These are phyloP conservation scores for Lochmaea capreae DNA, from an alignment of 2,888 invertebrate species.

Conservation along the genomic window DNA sequence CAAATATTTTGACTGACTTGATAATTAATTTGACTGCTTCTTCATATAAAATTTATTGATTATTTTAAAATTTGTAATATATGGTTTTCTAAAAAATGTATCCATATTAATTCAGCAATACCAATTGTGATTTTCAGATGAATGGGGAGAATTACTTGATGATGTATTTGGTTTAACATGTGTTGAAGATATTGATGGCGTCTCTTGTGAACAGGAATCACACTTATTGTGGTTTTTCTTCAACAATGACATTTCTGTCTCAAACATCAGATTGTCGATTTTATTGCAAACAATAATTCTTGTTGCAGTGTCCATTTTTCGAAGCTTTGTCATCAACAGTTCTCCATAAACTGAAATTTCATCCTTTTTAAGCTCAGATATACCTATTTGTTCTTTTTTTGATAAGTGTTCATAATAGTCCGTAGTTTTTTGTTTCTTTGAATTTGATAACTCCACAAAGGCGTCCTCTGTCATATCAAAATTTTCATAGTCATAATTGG, in stretches of 20 bases:
- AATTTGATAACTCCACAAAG: neutral
- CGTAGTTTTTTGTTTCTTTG: neutral
- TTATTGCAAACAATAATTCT: slow-evolving; percentile 38
- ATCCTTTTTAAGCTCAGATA: slow-evolving; percentile 19
- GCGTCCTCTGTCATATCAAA: neutral
- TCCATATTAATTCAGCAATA: too few species aligned
- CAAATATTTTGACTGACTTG: too few species aligned
- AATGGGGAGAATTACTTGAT: slow-evolving; percentile 6
- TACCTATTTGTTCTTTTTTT: neutral
- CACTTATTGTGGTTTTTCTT: neutral
- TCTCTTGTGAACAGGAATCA: neutral
- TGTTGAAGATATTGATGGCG: neutral
- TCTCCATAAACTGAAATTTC: slow-evolving; percentile 37
- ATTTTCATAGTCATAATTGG: neutral
- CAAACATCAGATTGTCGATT: slow-evolving; percentile 42
- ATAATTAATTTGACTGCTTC: too few species aligned
- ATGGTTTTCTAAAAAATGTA: too few species aligned
- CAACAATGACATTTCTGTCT: slow-evolving; percentile 31
- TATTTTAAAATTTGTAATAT: too few species aligned
- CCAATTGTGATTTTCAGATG: too few species aligned
- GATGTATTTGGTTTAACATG: neutral
- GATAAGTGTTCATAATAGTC: neutral
- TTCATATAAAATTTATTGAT: too few species aligned
- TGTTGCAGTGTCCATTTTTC: slow-evolving; percentile 26
- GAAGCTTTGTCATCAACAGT: slow-evolving; percentile 37